phyloP scores from a whole-genome alignment of 2,113 vertebrate species.

The Notarius lentiginosus region DNA sequence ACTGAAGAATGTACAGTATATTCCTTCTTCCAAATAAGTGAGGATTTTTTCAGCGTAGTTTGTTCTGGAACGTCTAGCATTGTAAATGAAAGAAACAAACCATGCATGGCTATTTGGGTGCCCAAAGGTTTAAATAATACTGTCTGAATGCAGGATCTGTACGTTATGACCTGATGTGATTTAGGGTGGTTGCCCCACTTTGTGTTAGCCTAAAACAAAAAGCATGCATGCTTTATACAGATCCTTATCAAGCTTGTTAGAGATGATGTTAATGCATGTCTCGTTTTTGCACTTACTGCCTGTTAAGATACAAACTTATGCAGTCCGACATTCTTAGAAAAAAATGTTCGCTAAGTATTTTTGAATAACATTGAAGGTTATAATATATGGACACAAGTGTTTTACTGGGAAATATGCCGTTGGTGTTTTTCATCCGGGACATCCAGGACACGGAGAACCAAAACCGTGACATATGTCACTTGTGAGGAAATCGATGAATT shows the following conservation, averaged over 20 bases:
- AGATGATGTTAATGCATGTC: no score
- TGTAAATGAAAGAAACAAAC: constrained; percentile 14
- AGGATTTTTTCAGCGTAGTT: constrained; percentile 53
- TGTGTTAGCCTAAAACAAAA: not conserved
- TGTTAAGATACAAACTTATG: not conserved
- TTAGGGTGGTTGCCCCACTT: constrained; percentile 25
- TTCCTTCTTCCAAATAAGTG: constrained; percentile 34
- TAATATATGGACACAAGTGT: no score
- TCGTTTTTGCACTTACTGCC: not conserved
- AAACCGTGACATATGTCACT: no score
- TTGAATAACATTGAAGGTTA: not conserved
- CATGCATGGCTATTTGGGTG: constrained; percentile 55
- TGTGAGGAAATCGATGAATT: no score
- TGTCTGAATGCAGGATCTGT: constrained; percentile 45
- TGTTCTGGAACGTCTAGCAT: constrained; percentile 46
- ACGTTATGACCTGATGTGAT: constrained; percentile 54
- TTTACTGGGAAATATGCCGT: no score
- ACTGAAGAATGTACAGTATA: not conserved
- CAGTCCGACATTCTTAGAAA: not conserved
- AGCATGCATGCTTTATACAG: not conserved
- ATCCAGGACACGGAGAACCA: no score
- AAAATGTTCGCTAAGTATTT: not conserved
- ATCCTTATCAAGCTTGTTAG: not conserved
- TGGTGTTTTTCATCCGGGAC: no score
- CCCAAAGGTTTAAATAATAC: constrained; percentile 72